Conservation (phyloP, 2,888 invertebrate genomes). For the Halictus ligatus region DNA sequence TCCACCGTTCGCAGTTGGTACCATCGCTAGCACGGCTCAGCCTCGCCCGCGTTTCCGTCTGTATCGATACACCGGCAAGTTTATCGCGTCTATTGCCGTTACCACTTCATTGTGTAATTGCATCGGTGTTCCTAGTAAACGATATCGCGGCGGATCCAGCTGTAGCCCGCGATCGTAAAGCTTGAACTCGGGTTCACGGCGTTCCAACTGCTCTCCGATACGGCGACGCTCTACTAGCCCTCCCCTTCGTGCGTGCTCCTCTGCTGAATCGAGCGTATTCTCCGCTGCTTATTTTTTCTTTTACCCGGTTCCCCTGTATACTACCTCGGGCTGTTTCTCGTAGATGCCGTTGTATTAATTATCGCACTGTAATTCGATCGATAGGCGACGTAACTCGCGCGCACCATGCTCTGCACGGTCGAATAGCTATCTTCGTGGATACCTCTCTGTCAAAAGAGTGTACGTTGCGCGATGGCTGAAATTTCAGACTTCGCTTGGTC, state of each 20-base stretch:
- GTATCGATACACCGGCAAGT: conserved; percentile 46
- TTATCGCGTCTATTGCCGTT: conserved; percentile 74
- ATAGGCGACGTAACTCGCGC: conserved; percentile 3
- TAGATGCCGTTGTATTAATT: conserved; percentile 7
- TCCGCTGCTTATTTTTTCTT: not conserved
- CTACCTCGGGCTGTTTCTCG: not conserved
- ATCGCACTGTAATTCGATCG: conserved; percentile 20
- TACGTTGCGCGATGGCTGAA: conserved; percentile 11
- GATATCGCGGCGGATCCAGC: conserved; percentile 72
- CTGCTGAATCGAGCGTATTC: conserved; percentile 9
- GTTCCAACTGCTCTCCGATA: conserved; percentile 48
- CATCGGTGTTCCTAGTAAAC: conserved; percentile 72
- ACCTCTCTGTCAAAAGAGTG: not conserved
- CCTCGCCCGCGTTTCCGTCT: conserved; percentile 38
- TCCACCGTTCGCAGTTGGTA: not conserved
- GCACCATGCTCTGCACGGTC: no score
- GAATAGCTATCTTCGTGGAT: conserved; percentile 4
- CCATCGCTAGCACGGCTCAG: not conserved
- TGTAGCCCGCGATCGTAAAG: conserved; percentile 73
- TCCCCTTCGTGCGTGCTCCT: conserved; percentile 4
- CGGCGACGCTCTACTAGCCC: conserved; percentile 9
- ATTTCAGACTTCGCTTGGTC: conserved; percentile 1
- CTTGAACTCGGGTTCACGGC: conserved; percentile 78
- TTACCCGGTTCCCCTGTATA: not conserved
- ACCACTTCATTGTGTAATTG: conserved; percentile 75